Conservation (phyloP, 1,140 invertebrate genomes). For the Ceratina australensis region DNA sequence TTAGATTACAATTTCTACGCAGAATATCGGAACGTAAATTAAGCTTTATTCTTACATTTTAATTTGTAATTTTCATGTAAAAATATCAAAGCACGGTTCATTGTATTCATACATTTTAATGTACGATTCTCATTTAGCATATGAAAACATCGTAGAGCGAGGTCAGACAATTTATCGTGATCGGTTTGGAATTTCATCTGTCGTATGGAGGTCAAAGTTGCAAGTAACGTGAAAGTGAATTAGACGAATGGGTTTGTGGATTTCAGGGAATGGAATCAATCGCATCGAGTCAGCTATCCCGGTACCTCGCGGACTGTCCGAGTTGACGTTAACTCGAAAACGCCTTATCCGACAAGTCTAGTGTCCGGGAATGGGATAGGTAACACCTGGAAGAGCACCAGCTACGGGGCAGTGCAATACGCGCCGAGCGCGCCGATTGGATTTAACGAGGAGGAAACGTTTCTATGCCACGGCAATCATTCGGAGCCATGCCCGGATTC, state of each 20-base stretch:
- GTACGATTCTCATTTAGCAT: no score
- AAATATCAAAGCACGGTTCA: no score
- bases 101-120: no score
- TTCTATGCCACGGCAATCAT: conserved; percentile 83
- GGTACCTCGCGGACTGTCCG: conserved; percentile 5
- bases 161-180: no score
- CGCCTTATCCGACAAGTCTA: conserved; percentile 24
- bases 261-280: conserved; percentile 44
- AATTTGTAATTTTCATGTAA: no score
- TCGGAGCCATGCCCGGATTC: conserved; percentile 81
- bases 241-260: conserved; percentile 11
- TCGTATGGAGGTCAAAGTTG: background rate
- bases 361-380: background rate
- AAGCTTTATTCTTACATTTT: no score
- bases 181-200: background rate
- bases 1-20: no score
- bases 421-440: conserved; percentile 23
- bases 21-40: no score
- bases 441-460: conserved; percentile 77
- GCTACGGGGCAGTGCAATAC: conserved; percentile 39
- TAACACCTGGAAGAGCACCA: conserved; percentile 7
- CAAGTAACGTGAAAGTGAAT: background rate
- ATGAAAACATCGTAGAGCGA: background rate
- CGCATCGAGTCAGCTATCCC: conserved; percentile 36
- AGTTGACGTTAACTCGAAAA: conserved; percentile 28